phyloP scores from a whole-genome alignment of 2,113 vertebrate genomes.

The Malurus melanocephalus region DNA sequence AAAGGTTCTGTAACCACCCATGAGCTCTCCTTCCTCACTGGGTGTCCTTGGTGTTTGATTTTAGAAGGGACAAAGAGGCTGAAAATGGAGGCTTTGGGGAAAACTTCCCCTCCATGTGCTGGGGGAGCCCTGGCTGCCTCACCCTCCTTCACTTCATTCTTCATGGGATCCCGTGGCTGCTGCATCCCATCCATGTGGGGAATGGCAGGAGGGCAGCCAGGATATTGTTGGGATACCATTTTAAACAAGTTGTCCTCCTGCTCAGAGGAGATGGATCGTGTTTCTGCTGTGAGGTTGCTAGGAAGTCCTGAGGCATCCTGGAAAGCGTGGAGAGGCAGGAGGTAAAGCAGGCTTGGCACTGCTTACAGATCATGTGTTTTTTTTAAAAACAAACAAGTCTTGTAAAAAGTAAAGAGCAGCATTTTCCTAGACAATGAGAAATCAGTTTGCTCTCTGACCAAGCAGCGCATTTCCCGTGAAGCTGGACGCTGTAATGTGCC shows the following conservation, averaged over 20 bases:
- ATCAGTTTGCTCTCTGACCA: not conserved
- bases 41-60: not conserved
- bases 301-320: constrained; percentile 1
- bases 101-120: not conserved
- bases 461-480: not conserved
- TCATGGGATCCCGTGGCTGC: not conserved
- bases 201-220: not conserved
- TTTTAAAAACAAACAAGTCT: constrained; percentile 23
- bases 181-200: not conserved
- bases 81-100: not conserved
- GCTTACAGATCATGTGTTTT: not conserved
- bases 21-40: not conserved
- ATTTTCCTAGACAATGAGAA: constrained; percentile 24
- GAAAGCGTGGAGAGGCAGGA: not conserved
- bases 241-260: not conserved
- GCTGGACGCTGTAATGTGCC: not conserved
- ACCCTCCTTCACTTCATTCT: accelerated
- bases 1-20: not conserved
- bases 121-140: not conserved
- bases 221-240: not conserved
- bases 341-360: constrained; percentile 1
- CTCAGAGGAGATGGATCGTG: not conserved
- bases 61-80: not conserved
- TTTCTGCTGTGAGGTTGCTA: not conserved
- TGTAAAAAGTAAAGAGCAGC: constrained; percentile 13